phyloP scores from a whole-genome alignment of 2,888 invertebrate genomes.

The Amblyjoppa fuscipennis region DNA sequence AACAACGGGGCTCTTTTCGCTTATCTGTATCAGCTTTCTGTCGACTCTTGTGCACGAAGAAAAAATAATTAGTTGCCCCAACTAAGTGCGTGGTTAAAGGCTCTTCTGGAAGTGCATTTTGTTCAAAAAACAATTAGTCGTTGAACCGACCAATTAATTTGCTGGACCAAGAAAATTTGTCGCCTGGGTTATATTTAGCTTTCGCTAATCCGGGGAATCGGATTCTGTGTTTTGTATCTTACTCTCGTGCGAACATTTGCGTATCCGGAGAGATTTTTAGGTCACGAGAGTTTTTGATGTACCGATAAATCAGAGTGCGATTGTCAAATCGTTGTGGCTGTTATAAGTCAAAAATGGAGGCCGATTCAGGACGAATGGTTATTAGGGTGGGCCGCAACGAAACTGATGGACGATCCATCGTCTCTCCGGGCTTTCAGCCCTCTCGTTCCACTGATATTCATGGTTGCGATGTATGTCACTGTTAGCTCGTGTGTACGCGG shows the following conservation, averaged over 20 bases:
- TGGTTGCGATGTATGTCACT: conserved; percentile 3
- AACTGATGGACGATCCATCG: conserved; percentile 48
- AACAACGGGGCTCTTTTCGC: neutral
- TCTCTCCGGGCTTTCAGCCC: conserved; percentile 15
- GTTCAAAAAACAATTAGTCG: neutral
- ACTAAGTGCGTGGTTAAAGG: neutral
- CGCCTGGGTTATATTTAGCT: no score
- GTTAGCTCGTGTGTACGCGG: conserved; percentile 11
- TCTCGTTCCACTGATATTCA: conserved; percentile 35
- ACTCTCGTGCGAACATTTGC: neutral
- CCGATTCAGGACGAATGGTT: conserved; percentile 38
- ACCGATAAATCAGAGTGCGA: conserved; percentile 22
- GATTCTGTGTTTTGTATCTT: neutral
- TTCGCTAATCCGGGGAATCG: no score
- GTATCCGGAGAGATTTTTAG: neutral
- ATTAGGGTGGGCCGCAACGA: conserved; percentile 32
- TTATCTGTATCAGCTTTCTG: neutral
- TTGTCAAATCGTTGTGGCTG: conserved; percentile 49
- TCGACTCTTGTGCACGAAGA: no score
- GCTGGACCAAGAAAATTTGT: no score
- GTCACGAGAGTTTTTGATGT: neutral
- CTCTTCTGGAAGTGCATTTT: neutral
- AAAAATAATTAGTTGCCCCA: no score
- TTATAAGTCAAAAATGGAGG: conserved; percentile 21
- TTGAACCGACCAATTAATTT: no score